Evolutionary conservation across 2,888 invertebrate species (phyloP).

Genomic region (Timandra comae): DNA sequence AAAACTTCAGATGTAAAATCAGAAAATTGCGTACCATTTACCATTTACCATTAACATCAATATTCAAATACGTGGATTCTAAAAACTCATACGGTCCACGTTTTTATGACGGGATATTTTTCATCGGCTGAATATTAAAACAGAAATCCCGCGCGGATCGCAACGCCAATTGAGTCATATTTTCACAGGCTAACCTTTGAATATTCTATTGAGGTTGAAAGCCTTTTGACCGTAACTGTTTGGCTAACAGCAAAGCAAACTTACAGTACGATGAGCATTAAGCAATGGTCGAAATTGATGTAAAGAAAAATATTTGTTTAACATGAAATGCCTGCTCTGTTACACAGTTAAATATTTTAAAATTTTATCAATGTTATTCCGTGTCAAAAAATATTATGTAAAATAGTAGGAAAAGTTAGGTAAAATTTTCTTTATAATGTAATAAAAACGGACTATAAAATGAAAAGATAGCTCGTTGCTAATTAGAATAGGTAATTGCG

Average conservation of each 20-base stretch:
- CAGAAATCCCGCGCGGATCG: slow-evolving; percentile 55
- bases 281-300: slow-evolving; percentile 16
- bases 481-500: slow-evolving; percentile 36
- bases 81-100: slow-evolving; percentile 63
- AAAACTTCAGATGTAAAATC: no score
- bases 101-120: slow-evolving; percentile 67
- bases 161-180: slow-evolving; percentile 61
- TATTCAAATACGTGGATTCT: slow-evolving; percentile 61
- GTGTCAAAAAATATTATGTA: no score
- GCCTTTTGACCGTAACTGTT: slow-evolving; percentile 44
- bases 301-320: slow-evolving; percentile 20
- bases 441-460: no score
- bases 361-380: no score
- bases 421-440: no score
- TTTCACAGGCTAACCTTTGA: slow-evolving; percentile 60
- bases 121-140: slow-evolving; percentile 69
- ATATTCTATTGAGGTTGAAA: slow-evolving; percentile 66
- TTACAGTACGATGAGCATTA: slow-evolving; percentile 30
- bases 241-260: slow-evolving; percentile 35
- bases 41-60: slow-evolving; percentile 68
- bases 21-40: no score
- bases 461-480: slow-evolving; percentile 8
- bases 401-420: no score
- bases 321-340: no score
- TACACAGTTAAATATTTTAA: no score